Conservation (phyloP, 2,113 vertebrate genomes). For the Hiodon alosoides region DNA sequence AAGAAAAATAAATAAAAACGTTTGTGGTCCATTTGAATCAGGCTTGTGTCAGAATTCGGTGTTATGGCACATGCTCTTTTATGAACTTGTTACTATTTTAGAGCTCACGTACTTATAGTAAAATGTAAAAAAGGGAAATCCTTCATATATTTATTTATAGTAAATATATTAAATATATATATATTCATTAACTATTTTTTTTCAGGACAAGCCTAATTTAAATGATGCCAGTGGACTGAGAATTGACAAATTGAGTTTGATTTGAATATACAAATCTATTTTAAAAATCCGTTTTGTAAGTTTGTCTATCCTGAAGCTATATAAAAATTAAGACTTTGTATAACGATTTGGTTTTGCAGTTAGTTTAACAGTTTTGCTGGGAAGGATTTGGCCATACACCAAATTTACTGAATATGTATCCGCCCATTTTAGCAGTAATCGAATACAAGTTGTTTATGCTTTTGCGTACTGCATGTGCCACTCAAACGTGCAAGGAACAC, state of each 20-base stretch:
- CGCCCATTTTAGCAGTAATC: background rate
- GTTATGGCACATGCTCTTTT: background rate
- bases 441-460: background rate
- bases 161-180: background rate
- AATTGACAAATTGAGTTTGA: background rate
- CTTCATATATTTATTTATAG: background rate
- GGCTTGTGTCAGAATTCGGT: constrained; percentile 7
- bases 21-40: background rate
- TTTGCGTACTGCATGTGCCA: constrained; percentile 4
- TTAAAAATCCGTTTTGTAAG: too few species aligned
- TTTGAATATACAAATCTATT: too few species aligned
- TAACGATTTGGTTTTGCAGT: background rate
- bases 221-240: background rate
- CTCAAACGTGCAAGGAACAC: background rate
- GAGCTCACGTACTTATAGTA: background rate
- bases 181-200: background rate
- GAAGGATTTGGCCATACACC: background rate
- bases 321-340: background rate
- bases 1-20: background rate
- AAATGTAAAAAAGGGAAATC: background rate
- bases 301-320: background rate
- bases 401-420: background rate
- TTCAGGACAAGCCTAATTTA: constrained; percentile 10
- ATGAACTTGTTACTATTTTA: background rate
- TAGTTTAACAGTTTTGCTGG: too few species aligned